Base-by-base conservation (phyloP, 2,888 invertebrate genomes). In the Pseudanteris insignis region DNA sequence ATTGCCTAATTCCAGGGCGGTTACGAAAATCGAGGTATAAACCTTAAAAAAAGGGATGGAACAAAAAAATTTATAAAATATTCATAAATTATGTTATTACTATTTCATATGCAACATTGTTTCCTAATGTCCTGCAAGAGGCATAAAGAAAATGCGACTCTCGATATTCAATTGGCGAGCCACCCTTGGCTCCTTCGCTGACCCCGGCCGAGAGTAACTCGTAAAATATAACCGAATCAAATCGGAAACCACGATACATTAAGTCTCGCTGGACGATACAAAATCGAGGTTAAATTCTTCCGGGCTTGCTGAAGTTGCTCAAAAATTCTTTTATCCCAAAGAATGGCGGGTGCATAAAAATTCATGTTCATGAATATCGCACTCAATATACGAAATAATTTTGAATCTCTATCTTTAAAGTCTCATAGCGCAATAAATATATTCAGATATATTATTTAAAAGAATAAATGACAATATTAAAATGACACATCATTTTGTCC, bases 201-300 rank as follows among this genome's bases (percentile, higher is more conserved):
- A 63, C 65, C 65, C 59, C 32, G 33, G 30, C 4, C n/a, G 29
- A 53, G 46, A 46, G 43, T 40, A 40, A 48, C 59, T 44, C 59
- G 73, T 77, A 71, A 76, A 76, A 71, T 76, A 74, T 73, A 67
- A 69, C 73, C 72, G 75, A 70, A 72, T 70, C 76, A 68, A 76
- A 77, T 77, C 75, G 74, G 70, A 73, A 73, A 67, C 66, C 60
- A 70, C 59, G 68, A 65, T 69, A 67, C 71, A 67, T 70, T 70
- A 69, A 68, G 70, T 69, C 65, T 66, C 68, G 68, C 67, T 64
- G 68, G 67, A 65, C 70, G 67, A 63, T 69, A 63, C 64, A 65
- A 69, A 72, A 77, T 77, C 72, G 77, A 70, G 77, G 75, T 75
- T 76, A 78, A 79, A 71, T 69, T 74, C 71, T 78, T 78, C 78